These are phyloP conservation scores for Bedellia somnulentella DNA, from an alignment of 2,888 invertebrate genomes.

Conservation along the genomic window DNA sequence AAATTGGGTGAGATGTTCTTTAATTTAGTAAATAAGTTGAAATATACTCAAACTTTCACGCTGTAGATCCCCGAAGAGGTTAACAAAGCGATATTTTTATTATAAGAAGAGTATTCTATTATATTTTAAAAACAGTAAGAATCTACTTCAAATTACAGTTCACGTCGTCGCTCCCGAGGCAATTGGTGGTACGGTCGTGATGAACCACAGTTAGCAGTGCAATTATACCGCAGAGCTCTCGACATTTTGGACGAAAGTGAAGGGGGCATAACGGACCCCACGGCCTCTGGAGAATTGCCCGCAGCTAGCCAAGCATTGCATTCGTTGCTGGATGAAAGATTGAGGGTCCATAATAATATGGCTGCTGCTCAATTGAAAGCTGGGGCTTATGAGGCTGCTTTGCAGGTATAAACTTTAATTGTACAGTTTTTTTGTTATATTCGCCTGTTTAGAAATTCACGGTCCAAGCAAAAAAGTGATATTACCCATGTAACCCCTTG, in stretches of 20 bases:
- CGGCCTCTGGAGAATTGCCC: conserved; percentile 41
- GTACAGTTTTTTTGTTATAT: no score
- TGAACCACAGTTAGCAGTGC: conserved; percentile 80
- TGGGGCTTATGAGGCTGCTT: conserved; percentile 81
- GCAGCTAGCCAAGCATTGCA: conserved; percentile 26
- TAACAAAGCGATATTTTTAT: neutral
- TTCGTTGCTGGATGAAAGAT: conserved; percentile 72
- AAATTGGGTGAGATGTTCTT: conserved; percentile 66
- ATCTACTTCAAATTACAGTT: conserved; percentile 16
- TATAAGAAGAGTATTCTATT: neutral
- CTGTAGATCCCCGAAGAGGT: neutral
- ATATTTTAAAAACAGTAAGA: conserved; percentile 1
- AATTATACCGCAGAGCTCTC: conserved; percentile 82
- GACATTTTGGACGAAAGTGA: conserved; percentile 77
- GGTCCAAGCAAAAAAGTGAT: no score
- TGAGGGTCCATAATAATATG: conserved; percentile 88
- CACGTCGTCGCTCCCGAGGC: conserved; percentile 72
- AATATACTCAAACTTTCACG: no score
- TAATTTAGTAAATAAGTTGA: neutral
- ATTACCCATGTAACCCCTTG: no score
- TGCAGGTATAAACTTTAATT: conserved; percentile 59
- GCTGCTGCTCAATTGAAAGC: conserved; percentile 91
- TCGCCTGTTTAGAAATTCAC: no score
- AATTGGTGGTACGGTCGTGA: conserved; percentile 89
- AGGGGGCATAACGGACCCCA: conserved; percentile 63